Percentiles rank a stretch among this genome's conserved stretches.
Conservation (phyloP, 2,113 vertebrate genomes). For the Percina caprodes region DNA sequence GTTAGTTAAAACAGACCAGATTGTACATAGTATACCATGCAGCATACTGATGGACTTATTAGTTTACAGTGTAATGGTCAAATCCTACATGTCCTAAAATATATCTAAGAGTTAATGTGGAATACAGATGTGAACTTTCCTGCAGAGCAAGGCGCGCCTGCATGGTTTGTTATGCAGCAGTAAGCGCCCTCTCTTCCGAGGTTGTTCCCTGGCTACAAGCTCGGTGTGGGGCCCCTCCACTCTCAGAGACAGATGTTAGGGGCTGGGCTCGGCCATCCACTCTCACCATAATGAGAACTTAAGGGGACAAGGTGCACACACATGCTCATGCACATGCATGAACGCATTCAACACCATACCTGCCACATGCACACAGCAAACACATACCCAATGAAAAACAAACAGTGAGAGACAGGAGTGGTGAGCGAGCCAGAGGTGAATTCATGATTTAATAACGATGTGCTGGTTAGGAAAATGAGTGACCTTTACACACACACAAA, state of each 20-base stretch:
- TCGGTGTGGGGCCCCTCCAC: slow-evolving; percentile 52
- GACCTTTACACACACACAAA: slow-evolving; percentile 45
- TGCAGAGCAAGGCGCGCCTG: background rate
- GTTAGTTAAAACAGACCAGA: background rate
- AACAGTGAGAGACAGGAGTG: slow-evolving; percentile 1
- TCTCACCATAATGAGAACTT: slow-evolving; percentile 78
- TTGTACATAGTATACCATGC: background rate
- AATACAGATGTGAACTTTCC: slow-evolving; percentile 8
- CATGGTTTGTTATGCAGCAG: slow-evolving; percentile 42
- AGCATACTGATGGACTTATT: background rate
- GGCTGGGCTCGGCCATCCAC: slow-evolving; percentile 48
- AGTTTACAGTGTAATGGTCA: background rate
- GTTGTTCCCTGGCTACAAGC: slow-evolving; percentile 40
- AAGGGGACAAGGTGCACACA: slow-evolving; percentile 45
- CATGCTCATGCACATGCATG: slow-evolving; percentile 19
- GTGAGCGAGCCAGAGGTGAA: slow-evolving; percentile 12
- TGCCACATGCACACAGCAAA: slow-evolving; percentile 3
- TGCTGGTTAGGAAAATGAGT: slow-evolving; percentile 51
- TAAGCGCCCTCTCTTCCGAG: slow-evolving; percentile 30
- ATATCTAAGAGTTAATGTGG: background rate
- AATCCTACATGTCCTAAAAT: background rate
- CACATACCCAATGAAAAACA: slow-evolving; percentile 2
- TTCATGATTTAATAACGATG: slow-evolving; percentile 63
- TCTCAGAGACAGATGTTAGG: slow-evolving; percentile 76
- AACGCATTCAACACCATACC: slow-evolving; percentile 13